Percentiles rank a stretch among this genome's conserved stretches.
phyloP scores from a whole-genome alignment of 2,113 vertebrate species.

The Daboia siamensis region DNA sequence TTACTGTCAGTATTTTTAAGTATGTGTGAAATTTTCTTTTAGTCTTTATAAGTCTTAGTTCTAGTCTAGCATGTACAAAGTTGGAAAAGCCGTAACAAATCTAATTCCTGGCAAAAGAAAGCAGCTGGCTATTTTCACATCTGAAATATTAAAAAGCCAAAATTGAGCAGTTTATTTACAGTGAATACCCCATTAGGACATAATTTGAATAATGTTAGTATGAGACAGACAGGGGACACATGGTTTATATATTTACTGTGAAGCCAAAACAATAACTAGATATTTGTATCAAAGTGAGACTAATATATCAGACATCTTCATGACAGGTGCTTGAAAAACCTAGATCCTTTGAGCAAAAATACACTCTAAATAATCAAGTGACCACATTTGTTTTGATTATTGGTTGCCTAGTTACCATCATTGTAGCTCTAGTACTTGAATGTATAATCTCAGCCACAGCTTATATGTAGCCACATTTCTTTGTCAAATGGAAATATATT shows the following conservation, averaged over 20 bases:
- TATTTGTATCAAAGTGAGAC: constrained; percentile 48
- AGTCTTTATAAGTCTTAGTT: neutral
- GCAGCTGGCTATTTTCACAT: neutral
- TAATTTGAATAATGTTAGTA: neutral
- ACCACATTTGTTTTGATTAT: constrained; percentile 64
- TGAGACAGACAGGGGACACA: constrained; percentile 29
- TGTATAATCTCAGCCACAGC: constrained; percentile 10
- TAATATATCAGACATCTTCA: constrained; percentile 46
- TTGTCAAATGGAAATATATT: neutral
- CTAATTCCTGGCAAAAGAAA: neutral
- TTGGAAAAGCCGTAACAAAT: neutral
- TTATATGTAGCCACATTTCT: neutral
- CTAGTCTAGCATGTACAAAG: neutral
- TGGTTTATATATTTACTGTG: constrained; percentile 20
- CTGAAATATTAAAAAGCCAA: neutral
- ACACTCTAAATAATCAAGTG: constrained; percentile 67
- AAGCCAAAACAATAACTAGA: constrained; percentile 32
- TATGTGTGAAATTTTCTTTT: neutral
- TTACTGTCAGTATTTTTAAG: neutral
- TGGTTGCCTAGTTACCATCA: constrained; percentile 61
- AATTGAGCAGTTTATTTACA: neutral
- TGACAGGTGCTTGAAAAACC: constrained; percentile 55
- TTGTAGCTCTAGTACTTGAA: neutral
- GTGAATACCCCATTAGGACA: accelerated
- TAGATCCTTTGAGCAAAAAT: constrained; percentile 33